Base-by-base conservation (phyloP, 2,888 invertebrate genomes). In the Plutella xylostella region DNA sequence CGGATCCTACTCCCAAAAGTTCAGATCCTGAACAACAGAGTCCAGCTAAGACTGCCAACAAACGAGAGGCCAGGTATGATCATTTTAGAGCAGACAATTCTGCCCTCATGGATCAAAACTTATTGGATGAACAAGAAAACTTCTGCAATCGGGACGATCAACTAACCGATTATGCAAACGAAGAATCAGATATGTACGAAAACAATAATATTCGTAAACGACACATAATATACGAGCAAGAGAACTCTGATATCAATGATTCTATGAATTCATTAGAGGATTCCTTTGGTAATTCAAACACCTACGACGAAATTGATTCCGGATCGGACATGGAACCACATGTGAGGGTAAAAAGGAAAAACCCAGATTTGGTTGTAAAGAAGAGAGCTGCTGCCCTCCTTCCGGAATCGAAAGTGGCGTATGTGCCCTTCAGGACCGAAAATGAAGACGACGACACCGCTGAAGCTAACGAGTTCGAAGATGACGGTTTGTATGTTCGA, bases 401-500 rank as follows among this genome's bases (percentile, higher is more conserved):
- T 19, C 63, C 73, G 4, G 73, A 79, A 46, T 55, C 64, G 7
- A 79, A 76, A 55, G 66, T 72, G 14, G 73, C 75, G 19, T 82
- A 62, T 53, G 61, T 71, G 43, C 74, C 78, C 1, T 69, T 70
- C 42, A 66, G 61, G 53, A 63, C 71, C 28, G 77, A 77, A 55
- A 73, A 38, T 48, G 77, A 76, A 37, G 78, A 82, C 30, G 79
- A 75, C 50, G 80, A 78, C 41, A 79, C 72, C 46, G 76, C 82
- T 25, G 85, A 85, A 62, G 77, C 77, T 6, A 79, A 72, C 54
- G 85, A 85, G 58, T 84, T 82, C 54, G 77, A 84, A 40, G 77
- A 85, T 49, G 77, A 84, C 50, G 77, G 77, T 9, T 80, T 84
- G 55, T 82, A 78, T 51, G 84, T 84, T 49, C 65, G 72, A 5